Evolutionary conservation across 1,140 invertebrate genomes (phyloP), one percentile per base, ranked within the genome.

Genomic region (Lasaia peninsularis): DNA sequence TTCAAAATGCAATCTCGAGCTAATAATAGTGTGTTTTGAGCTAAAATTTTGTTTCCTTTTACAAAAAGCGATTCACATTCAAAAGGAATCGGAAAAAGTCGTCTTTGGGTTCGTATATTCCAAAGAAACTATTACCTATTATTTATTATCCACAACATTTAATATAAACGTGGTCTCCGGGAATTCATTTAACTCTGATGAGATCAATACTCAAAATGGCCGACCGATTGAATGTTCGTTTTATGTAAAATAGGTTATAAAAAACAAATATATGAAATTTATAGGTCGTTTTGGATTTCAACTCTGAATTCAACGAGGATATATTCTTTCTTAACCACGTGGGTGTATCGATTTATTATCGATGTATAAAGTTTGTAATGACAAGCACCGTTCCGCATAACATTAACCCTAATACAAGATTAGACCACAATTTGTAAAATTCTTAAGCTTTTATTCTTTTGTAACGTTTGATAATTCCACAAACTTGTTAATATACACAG

Each of bases 241-340:
- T 40, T 40, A 40, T 40, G 37, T 40, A 40, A 40, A 40, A 1
- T 18, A 37, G n/a, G 16, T 8, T 44, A 44, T 4, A 9, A 21
- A 48, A 21, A 48, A 48, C 40, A 48, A 48, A 48, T 21, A 48
- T 48, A n/a, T 16, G 10, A 10, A 48, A 21, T 21, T 48, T 21
- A 48, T 48, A 10, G 40, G 11, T 21, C 40, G 18, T 48, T 48
- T 48, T 48, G 40, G 16, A 48, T 48, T 48, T 21, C 40, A 48
- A 35, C n/a, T 48, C 18, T 48, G 10, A 48, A 40, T 40, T 10
- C 40, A 18, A 48, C 20, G 16, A 21, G 40, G 18, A 48, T 11
- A 48, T 48, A 48, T 48, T 48, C 18, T 48, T 44, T 48, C 40
- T 21, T 21, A 20, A 21, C 40, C 40, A 48, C 40, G 40, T 48